Evolutionary conservation across 2,797 vertebrate genomes (phyloP).

Genomic region (Platyrinchus mystaceus): DNA sequence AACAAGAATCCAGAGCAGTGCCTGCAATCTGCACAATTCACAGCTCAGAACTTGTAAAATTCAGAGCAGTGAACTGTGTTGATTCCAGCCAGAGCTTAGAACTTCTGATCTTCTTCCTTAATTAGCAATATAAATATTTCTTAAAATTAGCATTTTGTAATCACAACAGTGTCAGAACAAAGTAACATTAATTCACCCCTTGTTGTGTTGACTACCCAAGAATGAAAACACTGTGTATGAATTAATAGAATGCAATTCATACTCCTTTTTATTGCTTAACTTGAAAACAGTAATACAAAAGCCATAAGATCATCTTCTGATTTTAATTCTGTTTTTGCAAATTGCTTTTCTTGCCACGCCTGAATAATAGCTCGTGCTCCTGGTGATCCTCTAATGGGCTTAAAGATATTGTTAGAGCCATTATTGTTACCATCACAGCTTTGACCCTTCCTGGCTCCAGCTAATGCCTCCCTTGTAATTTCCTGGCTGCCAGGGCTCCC

Average conservation of each 20-base stretch:
- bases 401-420: not conserved
- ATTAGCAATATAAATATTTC: constrained; percentile 70
- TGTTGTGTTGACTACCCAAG: constrained; percentile 26
- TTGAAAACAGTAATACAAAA: constrained; percentile 57
- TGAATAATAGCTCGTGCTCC: not conserved
- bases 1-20: constrained; percentile 29
- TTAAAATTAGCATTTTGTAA: constrained; percentile 67
- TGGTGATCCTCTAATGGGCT: not conserved
- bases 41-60: constrained; percentile 42
- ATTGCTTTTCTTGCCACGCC: not conserved
- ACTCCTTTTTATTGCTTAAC: constrained; percentile 56
- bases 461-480: constrained; percentile 23
- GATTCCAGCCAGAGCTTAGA: constrained; percentile 52
- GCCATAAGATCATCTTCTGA: constrained; percentile 5
- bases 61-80: constrained; percentile 44
- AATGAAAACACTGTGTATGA: constrained; percentile 12
- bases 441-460: not conserved
- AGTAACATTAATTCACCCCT: constrained; percentile 55
- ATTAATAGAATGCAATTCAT: constrained; percentile 38
- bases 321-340: constrained; percentile 38
- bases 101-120: constrained; percentile 62
- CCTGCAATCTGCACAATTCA: constrained; percentile 54
- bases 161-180: constrained; percentile 51
- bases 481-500: not conserved
- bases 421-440: not conserved